Evolutionary conservation across 2,888 invertebrate species (phyloP).

Genomic region (Bombylius major): DNA sequence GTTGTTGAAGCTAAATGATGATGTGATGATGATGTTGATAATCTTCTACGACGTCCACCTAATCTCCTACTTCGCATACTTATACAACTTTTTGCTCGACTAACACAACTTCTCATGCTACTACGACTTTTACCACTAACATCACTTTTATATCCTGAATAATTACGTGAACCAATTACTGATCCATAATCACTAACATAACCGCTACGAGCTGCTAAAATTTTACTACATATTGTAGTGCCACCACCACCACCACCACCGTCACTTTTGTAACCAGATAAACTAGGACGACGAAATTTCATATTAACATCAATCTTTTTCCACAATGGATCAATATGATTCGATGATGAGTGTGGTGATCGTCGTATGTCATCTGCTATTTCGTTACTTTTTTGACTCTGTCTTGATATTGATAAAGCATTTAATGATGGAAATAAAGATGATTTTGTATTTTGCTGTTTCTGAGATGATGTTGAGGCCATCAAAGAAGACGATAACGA

Average conservation of each 20-base stretch:
- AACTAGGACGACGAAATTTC: slow-evolving; percentile 44
- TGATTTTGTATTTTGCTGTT: slow-evolving; percentile 28
- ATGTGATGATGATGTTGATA: slow-evolving; percentile 2
- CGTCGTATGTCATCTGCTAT: slow-evolving; percentile 32
- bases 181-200: slow-evolving; percentile 50
- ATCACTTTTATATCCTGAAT: slow-evolving; percentile 49
- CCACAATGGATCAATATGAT: slow-evolving; percentile 48
- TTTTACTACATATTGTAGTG: slow-evolving; percentile 37
- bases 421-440: no score
- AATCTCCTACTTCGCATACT: slow-evolving; percentile 32
- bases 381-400: slow-evolving; percentile 31
- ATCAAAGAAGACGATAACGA: slow-evolving; percentile 22
- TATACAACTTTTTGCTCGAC: slow-evolving; percentile 33
- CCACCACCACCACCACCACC: slow-evolving; percentile 31
- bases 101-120: slow-evolving; percentile 44
- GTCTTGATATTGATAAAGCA: background rate
- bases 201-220: slow-evolving; percentile 37
- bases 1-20: slow-evolving; percentile 3
- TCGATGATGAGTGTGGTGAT: slow-evolving; percentile 29
- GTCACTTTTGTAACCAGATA: slow-evolving; percentile 50
- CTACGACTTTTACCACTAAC: slow-evolving; percentile 48
- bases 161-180: slow-evolving; percentile 25
- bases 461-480: slow-evolving; percentile 39
- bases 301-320: slow-evolving; percentile 51
- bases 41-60: background rate